Evolutionary conservation across 2,113 vertebrate genomes (phyloP), one percentile per base, ranked within the genome.

Genomic region (Epinephelus moara): DNA sequence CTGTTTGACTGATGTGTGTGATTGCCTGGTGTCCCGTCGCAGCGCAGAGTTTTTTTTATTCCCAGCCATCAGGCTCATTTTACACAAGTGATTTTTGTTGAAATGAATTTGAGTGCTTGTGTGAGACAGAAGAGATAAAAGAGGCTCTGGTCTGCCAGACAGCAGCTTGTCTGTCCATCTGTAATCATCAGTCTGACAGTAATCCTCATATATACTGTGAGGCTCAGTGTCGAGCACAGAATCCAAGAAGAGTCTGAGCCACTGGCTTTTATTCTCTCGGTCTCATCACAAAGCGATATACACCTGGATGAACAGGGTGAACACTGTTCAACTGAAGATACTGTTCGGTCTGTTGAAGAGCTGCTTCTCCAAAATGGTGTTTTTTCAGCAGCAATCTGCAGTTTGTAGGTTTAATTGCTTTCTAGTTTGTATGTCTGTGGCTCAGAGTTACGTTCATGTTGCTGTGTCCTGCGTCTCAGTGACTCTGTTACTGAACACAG

Each of bases 121-220:
- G 56, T 45, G 61, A 56, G 71, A 23, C 73, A 14, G 19, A 52
- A 0, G 6, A 64, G 78, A 81, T 49, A 59, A 50, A 63, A 50
- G 40, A 56, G 70, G 27, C 27, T 23, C n/a, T 15, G 25, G 1
- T 72, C 9, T 57, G n/a, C 19, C 78, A 62, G 73, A 62, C 53
- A 33, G 75, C 78, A 82, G 75, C 71, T 76, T 47, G 62, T 59
- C 64, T 4, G 56, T 79, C 61, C 55, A 45, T 84, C 89, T 82
- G 78, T 68, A 61, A 63, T 63, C 75, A 27, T 77, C 75, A 12
- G 66, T 21, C 49, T 53, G 69, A 82, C 70, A 13, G 66, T 84
- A 70, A 79, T 86, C 45, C 61, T 76, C 79, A 2, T 30, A 30
- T 30, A 30, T 0, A 21, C 70, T 4, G 33, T 15, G 19, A 56